phyloP scores from a whole-genome alignment of 2,113 vertebrate species.

The Arizona elegans region DNA sequence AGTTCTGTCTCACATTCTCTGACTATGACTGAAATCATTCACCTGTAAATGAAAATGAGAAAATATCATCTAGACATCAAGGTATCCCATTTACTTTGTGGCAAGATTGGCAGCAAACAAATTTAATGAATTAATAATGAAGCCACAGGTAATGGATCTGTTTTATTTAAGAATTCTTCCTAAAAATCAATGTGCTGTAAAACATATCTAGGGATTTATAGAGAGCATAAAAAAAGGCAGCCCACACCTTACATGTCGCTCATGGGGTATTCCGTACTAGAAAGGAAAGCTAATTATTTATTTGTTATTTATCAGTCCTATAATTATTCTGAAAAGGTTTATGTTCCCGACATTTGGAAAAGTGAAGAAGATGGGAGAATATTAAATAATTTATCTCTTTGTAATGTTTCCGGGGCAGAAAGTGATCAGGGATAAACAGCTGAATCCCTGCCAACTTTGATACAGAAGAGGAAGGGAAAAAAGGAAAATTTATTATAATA shows the following conservation, averaged over 20 bases:
- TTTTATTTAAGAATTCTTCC: background rate
- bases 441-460: constrained; percentile 54
- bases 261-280: background rate
- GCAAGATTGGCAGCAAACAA: background rate
- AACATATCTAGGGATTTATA: background rate
- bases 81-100: background rate
- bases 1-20: background rate
- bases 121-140: background rate
- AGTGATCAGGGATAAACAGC: constrained; percentile 35
- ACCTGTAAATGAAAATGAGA: background rate
- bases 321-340: constrained; percentile 8
- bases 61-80: background rate
- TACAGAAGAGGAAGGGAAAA: constrained; percentile 46
- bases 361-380: background rate
- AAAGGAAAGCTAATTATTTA: background rate
- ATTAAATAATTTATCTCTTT: background rate
- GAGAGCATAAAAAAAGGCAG: background rate
- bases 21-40: background rate
- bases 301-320: background rate
- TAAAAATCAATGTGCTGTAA: background rate
- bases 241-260: background rate
- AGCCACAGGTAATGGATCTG: background rate
- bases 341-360: background rate
- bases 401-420: constrained; percentile 31
- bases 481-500: constrained; percentile 49